These are phyloP conservation scores for Synanthedon tipuliformis DNA, from an alignment of 2,888 invertebrate species.

Conservation along the genomic window DNA sequence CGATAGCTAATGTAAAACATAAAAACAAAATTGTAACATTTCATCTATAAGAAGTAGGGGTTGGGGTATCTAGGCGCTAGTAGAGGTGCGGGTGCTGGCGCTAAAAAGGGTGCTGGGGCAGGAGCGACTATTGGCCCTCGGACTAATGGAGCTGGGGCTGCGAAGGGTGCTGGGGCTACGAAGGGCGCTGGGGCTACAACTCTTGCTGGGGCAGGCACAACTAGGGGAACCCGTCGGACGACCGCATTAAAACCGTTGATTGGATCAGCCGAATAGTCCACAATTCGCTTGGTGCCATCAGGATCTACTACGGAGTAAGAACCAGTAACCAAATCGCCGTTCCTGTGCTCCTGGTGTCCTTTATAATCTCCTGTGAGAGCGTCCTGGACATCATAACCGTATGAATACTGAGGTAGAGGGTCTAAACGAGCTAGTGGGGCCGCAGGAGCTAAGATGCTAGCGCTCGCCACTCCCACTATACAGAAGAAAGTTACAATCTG, in stretches of 20 bases:
- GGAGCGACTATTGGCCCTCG: constrained; percentile 24
- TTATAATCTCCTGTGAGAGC: constrained; percentile 71
- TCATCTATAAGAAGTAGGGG: constrained; percentile 56
- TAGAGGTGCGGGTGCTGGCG: constrained; percentile 25
- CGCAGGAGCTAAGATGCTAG: constrained; percentile 46
- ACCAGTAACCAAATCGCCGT: constrained; percentile 69
- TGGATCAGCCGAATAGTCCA: constrained; percentile 68
- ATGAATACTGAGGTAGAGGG: constrained; percentile 67
- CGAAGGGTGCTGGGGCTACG: constrained; percentile 9
- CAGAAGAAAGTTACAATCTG: constrained; percentile 67
- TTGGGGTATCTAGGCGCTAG: constrained; percentile 40
- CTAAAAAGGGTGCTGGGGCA: constrained; percentile 20
- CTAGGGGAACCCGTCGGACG: constrained; percentile 64
- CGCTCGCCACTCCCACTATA: constrained; percentile 39
- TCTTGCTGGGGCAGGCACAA: constrained; percentile 26
- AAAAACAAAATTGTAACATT: constrained; percentile 62
- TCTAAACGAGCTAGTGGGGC: constrained; percentile 37
- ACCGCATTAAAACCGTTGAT: constrained; percentile 71
- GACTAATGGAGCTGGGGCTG: constrained; percentile 28
- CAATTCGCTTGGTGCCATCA: constrained; percentile 67
- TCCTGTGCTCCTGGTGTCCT: constrained; percentile 67
- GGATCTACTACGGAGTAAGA: constrained; percentile 68
- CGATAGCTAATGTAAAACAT: constrained; percentile 22
- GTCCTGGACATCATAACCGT: constrained; percentile 71
- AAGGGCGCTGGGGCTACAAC: constrained; percentile 32